Percentiles rank a stretch among this genome's conserved stretches.
These are phyloP conservation scores for Nomada lathburiana DNA, from an alignment of 2,888 invertebrate genomes.

Conservation along the genomic window DNA sequence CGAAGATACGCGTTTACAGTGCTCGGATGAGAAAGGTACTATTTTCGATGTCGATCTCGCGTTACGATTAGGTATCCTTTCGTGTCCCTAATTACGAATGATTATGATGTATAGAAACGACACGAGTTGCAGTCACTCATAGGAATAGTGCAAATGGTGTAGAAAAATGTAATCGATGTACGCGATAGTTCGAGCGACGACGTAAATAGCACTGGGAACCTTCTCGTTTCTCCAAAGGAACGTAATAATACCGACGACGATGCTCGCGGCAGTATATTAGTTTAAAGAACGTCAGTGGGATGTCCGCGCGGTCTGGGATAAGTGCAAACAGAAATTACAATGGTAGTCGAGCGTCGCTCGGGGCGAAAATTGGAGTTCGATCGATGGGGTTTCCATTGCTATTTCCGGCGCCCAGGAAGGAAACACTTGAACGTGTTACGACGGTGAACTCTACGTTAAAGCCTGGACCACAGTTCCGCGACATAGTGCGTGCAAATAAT, in stretches of 20 bases:
- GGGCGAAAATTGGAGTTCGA: neutral
- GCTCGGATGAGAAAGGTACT: constrained; percentile 8
- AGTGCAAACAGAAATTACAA: neutral
- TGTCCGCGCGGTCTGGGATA: neutral
- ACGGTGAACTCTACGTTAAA: constrained; percentile 71
- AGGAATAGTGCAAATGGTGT: constrained; percentile 55
- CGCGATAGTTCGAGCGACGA: constrained; percentile 23
- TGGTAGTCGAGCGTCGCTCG: too few relatives aligned
- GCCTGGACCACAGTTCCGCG: constrained; percentile 78
- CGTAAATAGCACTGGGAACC: constrained; percentile 28
- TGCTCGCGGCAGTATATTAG: neutral
- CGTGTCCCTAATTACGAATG: neutral
- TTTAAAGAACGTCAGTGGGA: neutral
- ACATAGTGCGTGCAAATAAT: constrained; percentile 66
- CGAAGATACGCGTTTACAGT: constrained; percentile 3
- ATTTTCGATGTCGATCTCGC: constrained; percentile 36
- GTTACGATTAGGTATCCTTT: constrained; percentile 6
- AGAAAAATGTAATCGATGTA: constrained; percentile 64
- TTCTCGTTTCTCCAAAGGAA: too few relatives aligned
- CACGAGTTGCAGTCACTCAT: neutral
- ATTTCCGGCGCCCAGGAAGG: constrained; percentile 25
- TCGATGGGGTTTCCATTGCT: constrained; percentile 5
- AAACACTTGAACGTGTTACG: constrained; percentile 33
- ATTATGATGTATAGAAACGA: neutral
- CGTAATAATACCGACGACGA: neutral